These are phyloP conservation scores for Dicaeum eximium DNA, from an alignment of 2,113 vertebrate species.

Conservation along the genomic window DNA sequence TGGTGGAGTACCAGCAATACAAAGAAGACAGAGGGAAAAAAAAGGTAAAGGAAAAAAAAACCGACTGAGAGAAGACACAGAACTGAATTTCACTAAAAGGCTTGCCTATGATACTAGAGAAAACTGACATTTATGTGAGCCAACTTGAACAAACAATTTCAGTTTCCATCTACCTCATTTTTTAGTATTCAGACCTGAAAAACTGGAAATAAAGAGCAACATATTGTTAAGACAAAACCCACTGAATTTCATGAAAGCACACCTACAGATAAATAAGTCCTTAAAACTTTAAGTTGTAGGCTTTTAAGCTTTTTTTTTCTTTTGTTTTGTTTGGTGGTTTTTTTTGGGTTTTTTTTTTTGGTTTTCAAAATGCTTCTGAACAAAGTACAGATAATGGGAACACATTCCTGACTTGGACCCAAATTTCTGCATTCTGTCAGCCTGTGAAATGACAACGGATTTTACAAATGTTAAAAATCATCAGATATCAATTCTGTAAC, in stretches of 20 bases:
- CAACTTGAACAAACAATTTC: neutral
- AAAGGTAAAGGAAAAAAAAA: neutral
- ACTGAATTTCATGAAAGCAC: neutral
- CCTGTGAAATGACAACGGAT: neutral
- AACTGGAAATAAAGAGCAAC: neutral
- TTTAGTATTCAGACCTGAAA: neutral
- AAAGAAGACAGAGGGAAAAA: neutral
- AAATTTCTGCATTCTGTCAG: neutral
- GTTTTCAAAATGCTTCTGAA: neutral
- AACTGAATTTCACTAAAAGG: neutral
- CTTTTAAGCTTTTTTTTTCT: neutral
- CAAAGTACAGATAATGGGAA: neutral
- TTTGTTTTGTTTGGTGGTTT: neutral
- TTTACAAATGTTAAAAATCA: neutral
- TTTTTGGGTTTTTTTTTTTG: neutral
- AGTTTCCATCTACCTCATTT: neutral
- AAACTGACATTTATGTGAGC: neutral
- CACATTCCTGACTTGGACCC: fast-evolving
- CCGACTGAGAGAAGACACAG: neutral
- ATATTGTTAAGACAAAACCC: neutral
- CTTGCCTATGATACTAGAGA: neutral
- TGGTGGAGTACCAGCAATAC: neutral
- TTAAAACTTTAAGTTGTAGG: neutral
- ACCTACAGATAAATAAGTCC: neutral
- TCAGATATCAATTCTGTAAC: neutral